A percentile compares a stretch with the other conserved stretches of the same genome.
These are phyloP conservation scores for Peromyscus polionotus DNA, from an alignment of 2,113 vertebrate genomes.

Conservation along the genomic window DNA sequence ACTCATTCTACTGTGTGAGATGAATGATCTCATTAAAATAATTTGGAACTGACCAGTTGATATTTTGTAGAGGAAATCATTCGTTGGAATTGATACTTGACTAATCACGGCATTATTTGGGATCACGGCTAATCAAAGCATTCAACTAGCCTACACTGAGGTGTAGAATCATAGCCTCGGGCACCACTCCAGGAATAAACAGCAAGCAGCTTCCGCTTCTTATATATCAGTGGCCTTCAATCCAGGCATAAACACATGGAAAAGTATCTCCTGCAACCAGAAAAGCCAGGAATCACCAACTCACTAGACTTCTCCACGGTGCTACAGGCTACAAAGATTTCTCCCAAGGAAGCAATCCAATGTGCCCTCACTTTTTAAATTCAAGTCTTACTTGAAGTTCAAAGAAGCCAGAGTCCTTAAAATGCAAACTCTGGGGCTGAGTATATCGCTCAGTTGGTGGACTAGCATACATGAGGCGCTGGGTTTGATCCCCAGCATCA, in stretches of 20 bases:
- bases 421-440: not conserved
- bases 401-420: not conserved
- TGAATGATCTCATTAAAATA: not conserved
- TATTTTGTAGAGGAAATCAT: constrained; percentile 53
- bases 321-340: not conserved
- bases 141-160: not conserved
- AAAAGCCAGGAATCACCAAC: not conserved
- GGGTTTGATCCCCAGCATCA: not conserved
- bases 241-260: not conserved
- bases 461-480: not conserved
- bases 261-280: constrained; percentile 10
- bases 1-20: not conserved
- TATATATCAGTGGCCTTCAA: not conserved
- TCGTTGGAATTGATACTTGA: not conserved
- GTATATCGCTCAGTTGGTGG: not conserved
- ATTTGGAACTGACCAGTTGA: constrained; percentile 43
- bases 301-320: not conserved
- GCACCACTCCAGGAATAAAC: not conserved
- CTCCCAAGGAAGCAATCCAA: not conserved
- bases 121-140: constrained; percentile 26
- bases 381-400: not conserved
- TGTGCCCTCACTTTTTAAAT: not conserved
- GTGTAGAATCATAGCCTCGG: not conserved
- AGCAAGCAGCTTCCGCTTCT: not conserved
- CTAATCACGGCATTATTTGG: not conserved